A percentile compares a stretch with the other conserved stretches of the same genome.
Evolutionary conservation across 2,113 vertebrate species (phyloP).

Genomic region (Microcebus griseorufus): DNA sequence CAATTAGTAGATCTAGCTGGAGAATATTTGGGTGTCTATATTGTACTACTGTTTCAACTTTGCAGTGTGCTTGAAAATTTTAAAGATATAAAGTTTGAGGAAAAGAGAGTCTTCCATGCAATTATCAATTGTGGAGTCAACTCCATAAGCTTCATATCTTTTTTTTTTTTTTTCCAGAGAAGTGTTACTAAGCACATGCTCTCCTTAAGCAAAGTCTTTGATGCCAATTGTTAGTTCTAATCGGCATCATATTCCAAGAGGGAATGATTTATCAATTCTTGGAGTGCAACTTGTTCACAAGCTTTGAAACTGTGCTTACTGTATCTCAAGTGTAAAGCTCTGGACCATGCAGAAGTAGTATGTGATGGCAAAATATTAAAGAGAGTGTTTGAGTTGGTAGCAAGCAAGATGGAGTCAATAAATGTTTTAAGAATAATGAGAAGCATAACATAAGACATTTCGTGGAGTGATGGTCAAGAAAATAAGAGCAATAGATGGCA

Average conservation of each 20-base stretch:
- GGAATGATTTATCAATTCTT: background rate
- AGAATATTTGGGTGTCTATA: background rate
- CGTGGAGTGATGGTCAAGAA: background rate
- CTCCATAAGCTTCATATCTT: background rate
- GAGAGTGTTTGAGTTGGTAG: background rate
- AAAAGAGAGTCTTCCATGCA: background rate
- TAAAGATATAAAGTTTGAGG: background rate
- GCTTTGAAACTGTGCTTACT: background rate
- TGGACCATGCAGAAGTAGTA: background rate
- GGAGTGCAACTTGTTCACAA: background rate
- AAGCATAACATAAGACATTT: background rate
- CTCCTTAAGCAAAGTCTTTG: background rate
- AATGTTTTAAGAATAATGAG: background rate
- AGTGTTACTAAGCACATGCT: background rate
- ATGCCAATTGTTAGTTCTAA: background rate
- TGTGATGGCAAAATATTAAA: background rate
- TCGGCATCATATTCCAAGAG: background rate
- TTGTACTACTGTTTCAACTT: background rate
- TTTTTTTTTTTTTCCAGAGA: background rate
- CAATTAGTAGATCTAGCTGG: background rate
- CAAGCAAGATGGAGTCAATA: background rate
- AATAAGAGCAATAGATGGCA: background rate
- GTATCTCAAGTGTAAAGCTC: background rate
- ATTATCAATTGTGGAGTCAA: background rate
- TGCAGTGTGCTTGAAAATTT: background rate